Percentiles rank a stretch among this genome's conserved stretches.
phyloP scores from a whole-genome alignment of 2,888 invertebrate species.

The Apodemia mormo region DNA sequence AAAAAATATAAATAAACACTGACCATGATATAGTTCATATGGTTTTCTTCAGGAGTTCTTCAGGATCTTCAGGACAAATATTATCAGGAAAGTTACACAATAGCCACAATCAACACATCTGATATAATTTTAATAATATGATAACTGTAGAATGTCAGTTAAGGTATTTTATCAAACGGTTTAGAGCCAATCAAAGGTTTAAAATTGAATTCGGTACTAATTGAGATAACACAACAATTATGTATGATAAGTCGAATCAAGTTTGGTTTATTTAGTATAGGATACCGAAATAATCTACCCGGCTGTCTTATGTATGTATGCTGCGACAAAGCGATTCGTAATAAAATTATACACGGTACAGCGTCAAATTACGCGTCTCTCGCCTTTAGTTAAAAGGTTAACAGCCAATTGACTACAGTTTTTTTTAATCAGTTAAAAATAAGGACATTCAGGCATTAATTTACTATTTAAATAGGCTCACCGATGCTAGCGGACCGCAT shows the following conservation, averaged over 20 bases:
- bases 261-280: conserved; percentile 48
- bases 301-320: conserved; percentile 60
- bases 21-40: conserved; percentile 16
- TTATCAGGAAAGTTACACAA: conserved; percentile 14
- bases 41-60: not conserved
- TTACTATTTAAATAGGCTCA: conserved; percentile 56
- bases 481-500: conserved; percentile 77
- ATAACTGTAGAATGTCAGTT: conserved; percentile 43
- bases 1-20: conserved; percentile 19
- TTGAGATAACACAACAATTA: conserved; percentile 74
- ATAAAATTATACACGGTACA: conserved; percentile 79
- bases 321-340: conserved; percentile 68
- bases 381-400: conserved; percentile 83
- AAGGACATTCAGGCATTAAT: conserved; percentile 61
- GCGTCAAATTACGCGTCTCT: conserved; percentile 81
- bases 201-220: conserved; percentile 68
- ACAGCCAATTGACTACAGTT: conserved; percentile 81
- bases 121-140: conserved; percentile 38
- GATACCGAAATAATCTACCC: conserved; percentile 49
- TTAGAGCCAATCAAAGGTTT: conserved; percentile 75
- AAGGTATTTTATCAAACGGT: conserved; percentile 61
- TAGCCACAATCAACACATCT: conserved; percentile 24
- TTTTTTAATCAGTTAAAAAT: conserved; percentile 82
- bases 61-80: not conserved
- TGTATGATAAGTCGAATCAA: conserved; percentile 65